Base-by-base conservation (phyloP, 2,888 invertebrate species). In the Anticlea derivata region DNA sequence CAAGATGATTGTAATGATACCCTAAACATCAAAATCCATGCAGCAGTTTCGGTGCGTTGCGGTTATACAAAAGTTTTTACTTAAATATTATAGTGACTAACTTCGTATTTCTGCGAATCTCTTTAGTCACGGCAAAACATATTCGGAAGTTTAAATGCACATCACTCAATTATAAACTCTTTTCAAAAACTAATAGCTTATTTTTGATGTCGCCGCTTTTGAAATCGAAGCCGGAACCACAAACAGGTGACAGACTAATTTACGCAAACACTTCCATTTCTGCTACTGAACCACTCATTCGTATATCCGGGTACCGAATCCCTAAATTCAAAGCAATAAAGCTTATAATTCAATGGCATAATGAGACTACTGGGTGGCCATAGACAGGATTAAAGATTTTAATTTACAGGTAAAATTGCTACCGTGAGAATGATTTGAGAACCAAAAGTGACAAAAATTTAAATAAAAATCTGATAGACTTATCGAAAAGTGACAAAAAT, bases 361-460 rank as follows among this genome's bases (percentile, higher is more conserved):
- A 23, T 23, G 6, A 22, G 10, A 7, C 13, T 10, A 29, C 13
- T 53, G 53, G 53, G 53, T 53, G 53, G 53, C 29, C 53, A 46
- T 22, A 17, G 29, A 13, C 24, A 12, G 20, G 40, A 30, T 34
- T 22, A 35, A 17, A 11, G n/a, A 10, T 35, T 53, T 41, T 30
- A 37, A 53, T 55, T 43, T 44, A 8, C 55, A 40, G 55, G 60
- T 54, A 58, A 61, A 62, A 54, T 58, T 59, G 56, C 65, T 58
- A 64, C 38, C 53, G 53, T 53, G 53, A 20, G 52, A 50, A 8
- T 5, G 4, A 30, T 11, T 24, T 29, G 7, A 8, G n/a, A n/a
- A 24, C 17, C 1, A n/a, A 23, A 30, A 37, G 7, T 23, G n/a
- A 46, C 13, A 17, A 33, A 43, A 13, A 22, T 40, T 23, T 12